Evolutionary conservation across 2,113 vertebrate genomes (phyloP), one percentile per base, ranked within the genome.

Genomic region (Myotis davidii): DNA sequence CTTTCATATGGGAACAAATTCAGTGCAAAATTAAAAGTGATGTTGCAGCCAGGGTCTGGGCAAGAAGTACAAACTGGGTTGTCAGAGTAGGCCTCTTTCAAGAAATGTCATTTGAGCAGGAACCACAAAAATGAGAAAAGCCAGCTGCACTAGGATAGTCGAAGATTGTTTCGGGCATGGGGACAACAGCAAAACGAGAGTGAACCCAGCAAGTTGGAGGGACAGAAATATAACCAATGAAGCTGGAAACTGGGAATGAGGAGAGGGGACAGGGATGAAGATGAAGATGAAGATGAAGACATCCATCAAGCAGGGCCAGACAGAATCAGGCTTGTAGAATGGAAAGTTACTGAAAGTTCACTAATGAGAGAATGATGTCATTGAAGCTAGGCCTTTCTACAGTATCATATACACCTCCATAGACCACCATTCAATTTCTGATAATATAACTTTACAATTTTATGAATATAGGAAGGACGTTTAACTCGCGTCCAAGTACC

Each of bases 91-190:
- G 52, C 32, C 37, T 86, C 70, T 70, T 37, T 81, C 48, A 90
- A 84, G 42, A 77, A 65, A 91, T 11, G 27, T 48, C 64, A 39
- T 78, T 85, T 59, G 83, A 83, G 8, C 18, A 17, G 23, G 18
- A 83, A 59, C 39, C 9, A 76, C 45, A 70, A 82, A 69, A 78
- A 56, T 70, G 61, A 91, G 45, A 61, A 82, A 42, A 69, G 9
- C 8, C 25, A 32, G 25, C 23, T 45, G 21, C 42, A 14, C 52
- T 25, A 48, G 76, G 76, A 45, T 3, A 54, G 25, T 18, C 6
- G 27, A 42, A 69, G 34, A 65, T 29, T 45, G 39, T 88, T 61
- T 76, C 2, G 9, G 27, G 16, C 13, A 3, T 9, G 14, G 29
- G 7, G 9, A 20, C 54, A 85, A 21, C 29, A 70, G 56, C 3